Conservation (phyloP, 2,113 vertebrate species). For the Nothocercus nigrocapillus region DNA sequence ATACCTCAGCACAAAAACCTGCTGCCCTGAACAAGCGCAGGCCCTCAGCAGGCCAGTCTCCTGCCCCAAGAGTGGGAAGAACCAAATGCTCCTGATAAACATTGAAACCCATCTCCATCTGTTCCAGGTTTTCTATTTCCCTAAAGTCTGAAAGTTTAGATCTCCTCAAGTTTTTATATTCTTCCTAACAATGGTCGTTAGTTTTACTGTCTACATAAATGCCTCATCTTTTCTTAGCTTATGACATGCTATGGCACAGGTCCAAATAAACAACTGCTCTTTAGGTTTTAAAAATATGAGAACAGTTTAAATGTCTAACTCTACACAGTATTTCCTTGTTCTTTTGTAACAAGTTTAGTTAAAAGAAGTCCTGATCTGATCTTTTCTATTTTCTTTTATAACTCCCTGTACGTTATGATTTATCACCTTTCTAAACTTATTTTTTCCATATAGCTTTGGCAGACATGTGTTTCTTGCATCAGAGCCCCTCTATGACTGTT, state of each 20-base stretch:
- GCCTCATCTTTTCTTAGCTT: neutral
- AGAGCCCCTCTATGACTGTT: conserved; percentile 13
- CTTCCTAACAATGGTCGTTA: conserved; percentile 18
- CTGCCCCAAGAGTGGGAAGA: neutral
- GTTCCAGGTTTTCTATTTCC: conserved; percentile 18
- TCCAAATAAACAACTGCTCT: neutral
- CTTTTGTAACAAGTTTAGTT: neutral
- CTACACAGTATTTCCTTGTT: neutral
- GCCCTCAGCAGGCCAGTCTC: neutral
- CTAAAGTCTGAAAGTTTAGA: conserved; percentile 17
- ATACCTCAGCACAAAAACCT: neutral
- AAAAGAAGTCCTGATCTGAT: neutral
- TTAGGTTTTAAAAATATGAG: neutral
- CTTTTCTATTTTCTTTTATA: neutral
- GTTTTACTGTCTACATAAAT: conserved; percentile 29
- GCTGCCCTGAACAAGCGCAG: neutral
- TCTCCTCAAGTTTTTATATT: conserved; percentile 7
- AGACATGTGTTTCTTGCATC: conserved; percentile 37
- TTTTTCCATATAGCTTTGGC: conserved; percentile 42
- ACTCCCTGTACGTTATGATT: conserved; percentile 31
- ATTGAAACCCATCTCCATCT: conserved; percentile 24
- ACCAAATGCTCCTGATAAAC: conserved; percentile 11
- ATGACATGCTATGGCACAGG: neutral
- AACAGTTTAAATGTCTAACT: neutral
- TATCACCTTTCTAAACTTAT: conserved; percentile 40